Conservation (phyloP, 2,113 vertebrate genomes). For the Bombycilla garrulus region DNA sequence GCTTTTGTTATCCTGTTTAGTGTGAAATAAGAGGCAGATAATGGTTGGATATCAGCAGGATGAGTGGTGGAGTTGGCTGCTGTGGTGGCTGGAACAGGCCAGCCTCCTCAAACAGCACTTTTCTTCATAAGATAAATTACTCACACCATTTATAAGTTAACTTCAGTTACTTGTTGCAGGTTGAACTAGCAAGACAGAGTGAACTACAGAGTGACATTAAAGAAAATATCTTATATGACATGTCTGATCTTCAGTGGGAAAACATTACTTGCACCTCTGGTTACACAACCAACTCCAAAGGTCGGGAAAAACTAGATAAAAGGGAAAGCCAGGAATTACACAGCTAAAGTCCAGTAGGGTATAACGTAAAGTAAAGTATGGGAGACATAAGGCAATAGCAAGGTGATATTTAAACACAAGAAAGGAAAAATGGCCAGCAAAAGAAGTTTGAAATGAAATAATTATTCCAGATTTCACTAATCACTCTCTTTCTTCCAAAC, state of each 20-base stretch:
- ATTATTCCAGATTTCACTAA: neutral
- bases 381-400: neutral
- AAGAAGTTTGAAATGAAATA: neutral
- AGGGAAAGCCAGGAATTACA: neutral
- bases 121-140: neutral
- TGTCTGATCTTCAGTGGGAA: neutral
- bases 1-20: conserved; percentile 37
- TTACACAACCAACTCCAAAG: conserved; percentile 36
- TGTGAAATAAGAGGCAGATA: conserved; percentile 7
- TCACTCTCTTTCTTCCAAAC: neutral
- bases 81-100: neutral
- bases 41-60: neutral
- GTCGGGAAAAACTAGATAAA: neutral
- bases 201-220: neutral
- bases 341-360: conserved; percentile 27
- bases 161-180: neutral
- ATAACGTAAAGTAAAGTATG: neutral
- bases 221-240: neutral
- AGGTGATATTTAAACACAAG: neutral
- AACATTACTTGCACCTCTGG: neutral
- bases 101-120: neutral
- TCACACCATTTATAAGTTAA: neutral
- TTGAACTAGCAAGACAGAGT: neutral
- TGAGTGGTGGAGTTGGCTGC: neutral
- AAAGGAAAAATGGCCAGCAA: neutral